A percentile compares a stretch with the other conserved stretches of the same genome.
These are phyloP conservation scores for Asbolus verrucosus DNA, from an alignment of 1,140 invertebrate species.

Conservation along the genomic window DNA sequence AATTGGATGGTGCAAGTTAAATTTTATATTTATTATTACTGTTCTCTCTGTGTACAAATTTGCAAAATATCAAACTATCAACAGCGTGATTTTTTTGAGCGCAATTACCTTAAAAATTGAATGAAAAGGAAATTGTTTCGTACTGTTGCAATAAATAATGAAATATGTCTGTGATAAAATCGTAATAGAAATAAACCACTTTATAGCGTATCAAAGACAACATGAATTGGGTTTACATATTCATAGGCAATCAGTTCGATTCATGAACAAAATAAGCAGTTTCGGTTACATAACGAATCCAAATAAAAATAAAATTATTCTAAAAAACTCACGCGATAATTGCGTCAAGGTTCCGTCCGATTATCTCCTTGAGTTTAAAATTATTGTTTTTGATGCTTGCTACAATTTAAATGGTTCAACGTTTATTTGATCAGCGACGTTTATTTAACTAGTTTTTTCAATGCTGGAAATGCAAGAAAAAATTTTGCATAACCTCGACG, in stretches of 20 bases:
- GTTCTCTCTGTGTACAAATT: too few species aligned
- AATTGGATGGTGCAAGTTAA: too few species aligned
- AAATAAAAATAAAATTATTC: slow-evolving; percentile 12
- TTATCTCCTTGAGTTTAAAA: too few species aligned
- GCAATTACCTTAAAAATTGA: too few species aligned
- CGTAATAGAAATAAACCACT: neutral
- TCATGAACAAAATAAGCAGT: neutral
- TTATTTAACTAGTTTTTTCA: too few species aligned
- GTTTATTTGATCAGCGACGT: neutral
- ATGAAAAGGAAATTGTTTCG: too few species aligned
- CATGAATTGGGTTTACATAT: neutral
- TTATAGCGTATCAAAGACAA: neutral
- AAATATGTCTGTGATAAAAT: neutral
- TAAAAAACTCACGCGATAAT: neutral
- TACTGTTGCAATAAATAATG: neutral
- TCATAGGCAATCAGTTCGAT: neutral
- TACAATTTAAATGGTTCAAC: slow-evolving; percentile 1
- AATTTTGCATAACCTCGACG: too few species aligned
- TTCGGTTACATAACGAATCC: neutral
- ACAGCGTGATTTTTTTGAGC: too few species aligned
- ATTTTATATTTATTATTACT: too few species aligned
- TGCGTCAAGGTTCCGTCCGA: neutral
- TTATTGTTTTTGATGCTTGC: neutral
- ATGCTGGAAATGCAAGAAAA: too few species aligned
- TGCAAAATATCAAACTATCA: too few species aligned